A percentile compares a stretch with the other conserved stretches of the same genome.
phyloP scores from a whole-genome alignment of 1,140 invertebrate species.

The Thaumetopoea pityocampa region DNA sequence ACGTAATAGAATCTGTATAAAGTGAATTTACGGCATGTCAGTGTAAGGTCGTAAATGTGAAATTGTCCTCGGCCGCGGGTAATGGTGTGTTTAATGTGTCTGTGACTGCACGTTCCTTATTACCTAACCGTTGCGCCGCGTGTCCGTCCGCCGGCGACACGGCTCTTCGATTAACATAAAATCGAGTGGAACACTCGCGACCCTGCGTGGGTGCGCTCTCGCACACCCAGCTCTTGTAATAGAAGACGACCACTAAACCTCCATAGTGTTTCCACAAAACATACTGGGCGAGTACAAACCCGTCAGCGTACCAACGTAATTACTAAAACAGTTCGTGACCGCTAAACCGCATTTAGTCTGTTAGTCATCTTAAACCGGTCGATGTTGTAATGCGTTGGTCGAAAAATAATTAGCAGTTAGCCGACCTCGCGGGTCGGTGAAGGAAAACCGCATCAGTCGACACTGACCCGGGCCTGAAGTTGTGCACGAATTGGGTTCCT shows the following conservation, averaged over 20 bases:
- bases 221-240: slow-evolving; percentile 16
- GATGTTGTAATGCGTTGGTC: slow-evolving; percentile 44
- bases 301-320: slow-evolving; percentile 18
- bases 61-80: slow-evolving; percentile 47
- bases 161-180: slow-evolving; percentile 75
- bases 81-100: slow-evolving; percentile 51
- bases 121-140: slow-evolving; percentile 40
- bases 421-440: slow-evolving; percentile 36
- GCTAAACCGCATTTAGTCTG: slow-evolving; percentile 40
- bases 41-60: slow-evolving; percentile 58
- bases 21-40: slow-evolving; percentile 53
- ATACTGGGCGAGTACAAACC: slow-evolving; percentile 10
- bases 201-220: slow-evolving; percentile 51
- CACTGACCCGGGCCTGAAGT: slow-evolving; percentile 51
- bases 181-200: slow-evolving; percentile 40
- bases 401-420: slow-evolving; percentile 65
- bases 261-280: slow-evolving; percentile 9
- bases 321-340: slow-evolving; percentile 29
- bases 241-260: slow-evolving; percentile 11
- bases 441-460: slow-evolving; percentile 47
- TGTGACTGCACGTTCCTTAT: slow-evolving; percentile 40
- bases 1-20: slow-evolving; percentile 42
- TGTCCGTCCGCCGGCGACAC: slow-evolving; percentile 42
- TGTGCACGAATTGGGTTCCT: too few relatives aligned
- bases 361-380: slow-evolving; percentile 34